These are phyloP conservation scores for Trichechus manatus DNA, from an alignment of 2,113 vertebrate species.

Conservation along the genomic window DNA sequence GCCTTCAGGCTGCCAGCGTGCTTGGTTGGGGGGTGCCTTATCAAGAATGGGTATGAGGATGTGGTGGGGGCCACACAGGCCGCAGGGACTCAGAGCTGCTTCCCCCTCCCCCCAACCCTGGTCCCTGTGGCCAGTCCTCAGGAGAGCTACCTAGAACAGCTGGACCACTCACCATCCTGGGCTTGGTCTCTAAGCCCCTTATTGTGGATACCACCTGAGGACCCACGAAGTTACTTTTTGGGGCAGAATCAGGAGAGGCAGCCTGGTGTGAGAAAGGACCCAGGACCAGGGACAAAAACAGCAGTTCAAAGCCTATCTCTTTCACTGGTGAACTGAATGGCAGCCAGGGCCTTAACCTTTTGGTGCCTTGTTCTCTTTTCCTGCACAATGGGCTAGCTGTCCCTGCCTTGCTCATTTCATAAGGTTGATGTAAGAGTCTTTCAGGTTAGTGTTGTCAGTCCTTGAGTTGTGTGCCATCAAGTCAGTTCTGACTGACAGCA, in stretches of 20 bases:
- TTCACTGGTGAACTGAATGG: background rate
- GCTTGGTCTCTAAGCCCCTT: background rate
- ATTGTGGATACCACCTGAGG: background rate
- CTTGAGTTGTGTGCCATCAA: background rate
- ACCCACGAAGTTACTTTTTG: background rate
- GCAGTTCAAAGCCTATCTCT: background rate
- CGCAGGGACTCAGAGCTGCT: background rate
- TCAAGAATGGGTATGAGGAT: fast-evolving
- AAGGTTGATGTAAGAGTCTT: too few species aligned
- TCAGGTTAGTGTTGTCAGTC: background rate
- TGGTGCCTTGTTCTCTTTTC: background rate
- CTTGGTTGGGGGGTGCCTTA: fast-evolving
- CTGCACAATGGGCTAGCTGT: fast-evolving
- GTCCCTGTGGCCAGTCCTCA: background rate
- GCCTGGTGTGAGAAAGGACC: background rate
- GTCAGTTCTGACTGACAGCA: background rate
- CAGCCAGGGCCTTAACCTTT: background rate
- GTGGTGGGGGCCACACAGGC: background rate
- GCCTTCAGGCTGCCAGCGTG: background rate
- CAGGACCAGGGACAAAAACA: background rate
- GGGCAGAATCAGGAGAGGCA: background rate
- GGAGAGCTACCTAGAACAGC: background rate
- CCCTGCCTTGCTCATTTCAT: background rate
- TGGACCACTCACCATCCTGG: background rate
- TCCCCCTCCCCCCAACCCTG: background rate